Evolutionary conservation across 2,888 invertebrate species (phyloP).

Genomic region (Lissonota sp.): DNA sequence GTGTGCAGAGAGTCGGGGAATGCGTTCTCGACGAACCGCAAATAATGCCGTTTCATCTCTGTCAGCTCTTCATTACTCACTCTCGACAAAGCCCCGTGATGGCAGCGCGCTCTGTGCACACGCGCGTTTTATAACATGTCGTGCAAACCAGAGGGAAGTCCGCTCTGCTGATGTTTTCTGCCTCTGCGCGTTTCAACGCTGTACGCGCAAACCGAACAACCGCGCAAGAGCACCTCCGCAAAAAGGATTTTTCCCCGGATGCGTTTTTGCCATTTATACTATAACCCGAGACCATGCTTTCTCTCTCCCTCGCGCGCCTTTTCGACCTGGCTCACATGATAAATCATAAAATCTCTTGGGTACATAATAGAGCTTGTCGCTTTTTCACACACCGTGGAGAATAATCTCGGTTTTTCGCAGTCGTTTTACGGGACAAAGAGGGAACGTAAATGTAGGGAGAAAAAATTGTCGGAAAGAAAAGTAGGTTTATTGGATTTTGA

Average conservation of each 20-base stretch:
- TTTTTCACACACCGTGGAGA: conserved; percentile 40
- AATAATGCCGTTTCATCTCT: conserved; percentile 75
- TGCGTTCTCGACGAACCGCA: conserved; percentile 60
- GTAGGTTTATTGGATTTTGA: neutral
- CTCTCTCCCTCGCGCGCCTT: neutral
- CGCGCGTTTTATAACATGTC: conserved; percentile 37
- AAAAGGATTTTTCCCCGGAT: conserved; percentile 68
- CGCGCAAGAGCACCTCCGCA: conserved; percentile 60
- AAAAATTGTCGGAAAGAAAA: neutral
- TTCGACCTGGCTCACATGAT: conserved; percentile 46
- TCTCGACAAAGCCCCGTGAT: conserved; percentile 45
- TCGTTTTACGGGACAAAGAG: neutral
- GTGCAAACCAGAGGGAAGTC: conserved; percentile 52
- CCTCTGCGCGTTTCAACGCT: conserved; percentile 48
- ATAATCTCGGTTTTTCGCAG: conserved; percentile 19
- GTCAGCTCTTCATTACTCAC: conserved; percentile 76
- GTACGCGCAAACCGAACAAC: conserved; percentile 54
- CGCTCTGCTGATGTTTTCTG: conserved; percentile 52
- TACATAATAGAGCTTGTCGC: conserved; percentile 53
- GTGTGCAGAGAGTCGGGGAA: conserved; percentile 21
- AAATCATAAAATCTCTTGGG: conserved; percentile 64
- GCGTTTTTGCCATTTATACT: conserved; percentile 41
- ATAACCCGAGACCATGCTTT: conserved; percentile 33
- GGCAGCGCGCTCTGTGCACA: conserved; percentile 22
- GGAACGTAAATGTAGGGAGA: neutral